Evolutionary conservation across 2,797 vertebrate species (phyloP), one percentile per base, ranked within the genome.

Genomic region (Argentina silus): DNA sequence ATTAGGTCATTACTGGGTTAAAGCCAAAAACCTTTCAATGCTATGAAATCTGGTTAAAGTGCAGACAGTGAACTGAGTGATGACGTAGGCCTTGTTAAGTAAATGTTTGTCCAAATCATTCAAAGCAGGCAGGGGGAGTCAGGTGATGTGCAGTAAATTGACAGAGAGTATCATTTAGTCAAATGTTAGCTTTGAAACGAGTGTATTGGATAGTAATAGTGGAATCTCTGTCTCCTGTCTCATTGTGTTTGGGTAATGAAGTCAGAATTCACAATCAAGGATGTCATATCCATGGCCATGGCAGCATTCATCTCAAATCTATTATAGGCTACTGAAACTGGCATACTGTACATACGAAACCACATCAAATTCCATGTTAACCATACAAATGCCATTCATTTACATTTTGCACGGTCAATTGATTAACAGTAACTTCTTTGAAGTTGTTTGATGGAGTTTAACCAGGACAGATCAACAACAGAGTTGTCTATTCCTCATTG

Each of bases 61-160:
- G 19, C 21, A 27, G 45, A 64, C 62, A 12, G 43, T 7, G 4
- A 50, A 21, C 6, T 23, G 44, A 47, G 45, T 50, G 11, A 50
- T 50, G 45, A 50, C 14, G 12, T 50, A 3, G 48, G 64, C 47
- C 45, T 66, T 50, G 64, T 66, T 50, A 66, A 14, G 64, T 23
- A 17, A 14, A 66, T 66, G 64, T 47, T 50, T 50, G 47, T 66
- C 64, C 64, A 50, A 66, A 63, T 63, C 64, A 50, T 50, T 50
- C 12, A 21, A 12, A 50, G 45, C 64, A 66, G 64, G 11, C 17
- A 9, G 19, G 23, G 19, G 9, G 23, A 19, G 55, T 8, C 55
- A 11, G 55, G 12, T 47, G 9, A 21, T n/a, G n/a, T 6, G 21
- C 17, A 45, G 5, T 65, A 65, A 65, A 65, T 19, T 48, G 44